Evolutionary conservation across 2,888 invertebrate genomes (phyloP).

Genomic region (Melanostoma scalare): DNA sequence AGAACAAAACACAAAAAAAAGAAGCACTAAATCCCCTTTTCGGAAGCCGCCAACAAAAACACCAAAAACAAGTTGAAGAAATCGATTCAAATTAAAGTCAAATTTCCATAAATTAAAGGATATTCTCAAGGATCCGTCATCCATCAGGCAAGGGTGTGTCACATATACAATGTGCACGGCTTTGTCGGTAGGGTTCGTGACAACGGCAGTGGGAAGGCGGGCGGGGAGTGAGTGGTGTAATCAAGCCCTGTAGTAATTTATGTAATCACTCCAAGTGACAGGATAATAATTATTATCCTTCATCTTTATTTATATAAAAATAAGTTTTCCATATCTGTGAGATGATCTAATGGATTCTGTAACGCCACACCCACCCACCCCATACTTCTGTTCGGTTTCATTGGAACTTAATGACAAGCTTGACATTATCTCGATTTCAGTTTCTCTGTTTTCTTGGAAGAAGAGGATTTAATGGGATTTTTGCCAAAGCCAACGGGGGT

Average conservation of each 20-base stretch:
- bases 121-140: conserved; percentile 13
- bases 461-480: conserved; percentile 17
- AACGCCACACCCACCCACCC: conserved; percentile 3
- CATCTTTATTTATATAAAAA: conserved; percentile 68
- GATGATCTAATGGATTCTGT: conserved; percentile 67
- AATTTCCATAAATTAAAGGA: conserved; percentile 53
- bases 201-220: no score
- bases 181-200: no score
- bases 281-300: conserved; percentile 69
- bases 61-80: not conserved
- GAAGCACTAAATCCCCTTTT: not conserved
- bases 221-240: conserved; percentile 29
- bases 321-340: conserved; percentile 67
- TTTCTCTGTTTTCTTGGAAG: conserved; percentile 20
- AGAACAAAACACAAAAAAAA: conserved; percentile 16
- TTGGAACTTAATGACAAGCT: conserved; percentile 69
- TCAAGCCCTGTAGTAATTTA: conserved; percentile 57
- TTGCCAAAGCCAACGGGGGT: not conserved
- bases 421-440: conserved; percentile 69
- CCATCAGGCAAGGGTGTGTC: not conserved
- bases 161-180: no score
- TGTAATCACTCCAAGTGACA: conserved; percentile 71
- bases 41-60: not conserved
- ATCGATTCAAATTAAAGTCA: conserved; percentile 62
- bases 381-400: conserved; percentile 25